Base-by-base conservation (phyloP, 2,888 invertebrate species). In the Drosophila cracens region DNA sequence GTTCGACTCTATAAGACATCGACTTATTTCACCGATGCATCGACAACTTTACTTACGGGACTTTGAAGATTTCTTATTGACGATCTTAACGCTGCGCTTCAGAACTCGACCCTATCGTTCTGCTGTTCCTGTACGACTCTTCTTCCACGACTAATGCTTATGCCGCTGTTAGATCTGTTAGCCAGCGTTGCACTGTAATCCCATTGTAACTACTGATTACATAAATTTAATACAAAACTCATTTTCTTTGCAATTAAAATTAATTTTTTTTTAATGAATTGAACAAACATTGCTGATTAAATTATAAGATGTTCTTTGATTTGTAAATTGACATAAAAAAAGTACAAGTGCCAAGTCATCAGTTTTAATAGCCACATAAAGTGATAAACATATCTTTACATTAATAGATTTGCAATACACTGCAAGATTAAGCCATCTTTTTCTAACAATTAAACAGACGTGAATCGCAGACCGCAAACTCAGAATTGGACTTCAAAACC, bases 381-480 rank as follows among this genome's bases (percentile, higher is more conserved):
- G 53, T 38, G 16, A 16, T 46, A 18, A 36, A 34, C 25, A 53
- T 25, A 25, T 43, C 29, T 31, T 13, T 18, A 29, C 3, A 31
- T 43, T 21, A 29, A 57, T 57, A 40, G 38, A 57, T 57, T 21
- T 31, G 34, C 36, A 36, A 18, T 36, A 27, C 18, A 25, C 53
- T 4, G 2, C 7, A 40, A 31, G 57, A 57, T 57, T 57, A 57
- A 57, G 43, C 29, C 31, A 43, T 57, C 11, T 43, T 34, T 25
- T 10, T 76, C 76, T 75, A 75, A 70, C 43, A 58, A 60, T 51
- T 48, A 31, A 54, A 31, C 3, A 29, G 34, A 27, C 11, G 27
- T 25, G 27, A 16, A 16, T n/a, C 27, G 18, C 36, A 13, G 43
- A 13, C 6, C 13, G 18, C n/a, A 27, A 40, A 10, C 29, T 13